Percentiles rank a stretch among this genome's conserved stretches.
These are phyloP conservation scores for Cephus runcator DNA, from an alignment of 2,888 invertebrate genomes.

Conservation along the genomic window DNA sequence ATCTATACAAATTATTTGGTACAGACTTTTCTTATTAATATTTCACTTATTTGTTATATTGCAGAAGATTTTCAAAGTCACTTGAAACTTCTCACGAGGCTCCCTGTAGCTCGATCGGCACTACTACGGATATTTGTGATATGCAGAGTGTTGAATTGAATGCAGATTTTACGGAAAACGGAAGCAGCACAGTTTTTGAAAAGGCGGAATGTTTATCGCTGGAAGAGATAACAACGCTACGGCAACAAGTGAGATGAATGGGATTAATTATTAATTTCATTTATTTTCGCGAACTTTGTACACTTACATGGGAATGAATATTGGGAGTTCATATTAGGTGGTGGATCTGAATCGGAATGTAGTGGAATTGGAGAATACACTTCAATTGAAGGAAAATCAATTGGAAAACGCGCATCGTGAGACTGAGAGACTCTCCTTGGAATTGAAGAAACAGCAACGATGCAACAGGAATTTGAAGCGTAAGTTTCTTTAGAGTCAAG, in stretches of 20 bases:
- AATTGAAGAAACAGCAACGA: slow-evolving; percentile 67
- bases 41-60: not conserved
- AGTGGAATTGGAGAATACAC: slow-evolving; percentile 64
- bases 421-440: slow-evolving; percentile 67
- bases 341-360: slow-evolving; percentile 65
- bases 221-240: slow-evolving; percentile 27
- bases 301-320: not conserved
- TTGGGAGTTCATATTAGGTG: slow-evolving; percentile 54
- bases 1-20: too few species aligned
- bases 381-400: slow-evolving; percentile 66
- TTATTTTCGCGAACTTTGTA: not conserved
- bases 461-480: slow-evolving; percentile 66
- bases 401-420: slow-evolving; percentile 67
- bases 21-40: not conserved
- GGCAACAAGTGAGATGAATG: slow-evolving; percentile 34
- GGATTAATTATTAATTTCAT: not conserved
- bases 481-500: slow-evolving; percentile 26
- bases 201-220: slow-evolving; percentile 20
- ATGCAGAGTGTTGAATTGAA: slow-evolving; percentile 43
- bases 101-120: slow-evolving; percentile 21
- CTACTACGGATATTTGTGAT: slow-evolving; percentile 33
- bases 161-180: slow-evolving; percentile 25
- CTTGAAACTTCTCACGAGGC: slow-evolving; percentile 25
- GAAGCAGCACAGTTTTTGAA: slow-evolving; percentile 22
- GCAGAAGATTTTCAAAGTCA: slow-evolving; percentile 32